Percentiles rank a stretch among this genome's conserved stretches.
phyloP scores from a whole-genome alignment of 37 sponge, comb jelly and placozoan species.

The Axinella damicornis region DNA sequence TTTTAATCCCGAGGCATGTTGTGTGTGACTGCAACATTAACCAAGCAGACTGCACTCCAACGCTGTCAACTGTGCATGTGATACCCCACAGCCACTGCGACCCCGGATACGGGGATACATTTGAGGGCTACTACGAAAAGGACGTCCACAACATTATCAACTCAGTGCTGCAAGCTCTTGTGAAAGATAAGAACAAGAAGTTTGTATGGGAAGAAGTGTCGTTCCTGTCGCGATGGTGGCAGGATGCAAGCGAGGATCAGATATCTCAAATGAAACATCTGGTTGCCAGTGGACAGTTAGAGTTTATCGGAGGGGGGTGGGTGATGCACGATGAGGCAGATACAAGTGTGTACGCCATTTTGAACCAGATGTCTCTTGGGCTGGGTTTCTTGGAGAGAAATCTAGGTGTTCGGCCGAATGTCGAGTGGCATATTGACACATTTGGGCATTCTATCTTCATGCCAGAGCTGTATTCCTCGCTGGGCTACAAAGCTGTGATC shows the following conservation, averaged over 20 bases:
- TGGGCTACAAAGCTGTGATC: conserved; percentile 68
- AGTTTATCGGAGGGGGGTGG: conserved; percentile 94
- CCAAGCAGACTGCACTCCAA: too few relatives aligned
- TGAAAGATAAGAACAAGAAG: conserved; percentile 27
- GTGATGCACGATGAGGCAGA: conserved; percentile 93
- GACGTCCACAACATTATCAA: conserved; percentile 35
- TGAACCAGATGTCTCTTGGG: conserved; percentile 32
- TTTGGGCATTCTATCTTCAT: conserved; percentile 44
- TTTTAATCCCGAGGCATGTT: too few relatives aligned
- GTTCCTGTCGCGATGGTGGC: conserved; percentile 65
- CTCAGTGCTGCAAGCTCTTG: conserved; percentile 47
- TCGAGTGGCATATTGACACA: conserved; percentile 53
- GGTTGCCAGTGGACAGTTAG: conserved; percentile 59
- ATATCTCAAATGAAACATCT: neutral
- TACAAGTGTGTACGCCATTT: neutral
- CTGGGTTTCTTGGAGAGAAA: conserved; percentile 14
- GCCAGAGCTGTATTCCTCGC: conserved; percentile 51
- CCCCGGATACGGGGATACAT: conserved; percentile 63
- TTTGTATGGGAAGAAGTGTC: conserved; percentile 83
- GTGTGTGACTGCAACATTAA: too few relatives aligned
- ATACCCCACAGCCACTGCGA: conserved; percentile 81
- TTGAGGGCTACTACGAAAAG: conserved; percentile 53
- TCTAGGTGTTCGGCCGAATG: conserved; percentile 15
- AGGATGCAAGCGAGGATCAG: conserved; percentile 29
- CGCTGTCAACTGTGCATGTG: too few relatives aligned